Percentiles rank a stretch among this genome's conserved stretches.
These are phyloP conservation scores for Ctenosaura bakeri DNA, from an alignment of 2,797 vertebrate genomes.

Conservation along the genomic window DNA sequence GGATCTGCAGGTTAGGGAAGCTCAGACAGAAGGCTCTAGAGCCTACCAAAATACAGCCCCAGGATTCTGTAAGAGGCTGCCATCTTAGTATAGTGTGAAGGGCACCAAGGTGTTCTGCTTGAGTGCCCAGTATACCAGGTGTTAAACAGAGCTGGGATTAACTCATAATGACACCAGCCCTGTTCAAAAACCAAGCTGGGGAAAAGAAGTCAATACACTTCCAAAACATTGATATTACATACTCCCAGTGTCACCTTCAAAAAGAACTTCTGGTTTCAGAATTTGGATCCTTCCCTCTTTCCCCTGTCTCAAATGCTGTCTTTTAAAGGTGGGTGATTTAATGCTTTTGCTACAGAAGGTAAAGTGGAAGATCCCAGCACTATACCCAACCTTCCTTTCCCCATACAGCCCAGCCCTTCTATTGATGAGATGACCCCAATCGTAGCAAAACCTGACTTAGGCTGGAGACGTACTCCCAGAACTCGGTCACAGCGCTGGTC, in stretches of 20 bases:
- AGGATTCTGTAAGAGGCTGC: too few species aligned
- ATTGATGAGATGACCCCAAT: rapidly evolving
- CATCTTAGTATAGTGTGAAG: too few species aligned
- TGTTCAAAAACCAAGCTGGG: not conserved
- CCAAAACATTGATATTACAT: not conserved
- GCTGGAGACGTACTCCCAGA: conserved; percentile 90
- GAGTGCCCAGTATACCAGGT: not conserved
- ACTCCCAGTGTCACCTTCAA: not conserved
- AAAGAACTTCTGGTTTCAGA: not conserved
- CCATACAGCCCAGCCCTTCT: not conserved
- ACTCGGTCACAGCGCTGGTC: conserved; percentile 92
- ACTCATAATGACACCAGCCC: not conserved
- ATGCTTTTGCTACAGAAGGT: not conserved
- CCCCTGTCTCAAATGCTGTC: not conserved
- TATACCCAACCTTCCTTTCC: not conserved
- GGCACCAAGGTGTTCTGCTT: not conserved
- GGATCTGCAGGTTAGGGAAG: too few species aligned
- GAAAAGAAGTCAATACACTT: not conserved
- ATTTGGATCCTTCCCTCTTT: not conserved
- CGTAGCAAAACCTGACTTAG: conserved; percentile 59
- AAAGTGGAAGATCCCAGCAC: not conserved
- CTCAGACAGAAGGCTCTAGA: too few species aligned
- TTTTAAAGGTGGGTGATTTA: not conserved
- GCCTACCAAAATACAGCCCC: too few species aligned
- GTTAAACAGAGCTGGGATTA: not conserved